Evolutionary conservation across 2,113 vertebrate genomes (phyloP).

Genomic region (Cephalopterus ornatus): DNA sequence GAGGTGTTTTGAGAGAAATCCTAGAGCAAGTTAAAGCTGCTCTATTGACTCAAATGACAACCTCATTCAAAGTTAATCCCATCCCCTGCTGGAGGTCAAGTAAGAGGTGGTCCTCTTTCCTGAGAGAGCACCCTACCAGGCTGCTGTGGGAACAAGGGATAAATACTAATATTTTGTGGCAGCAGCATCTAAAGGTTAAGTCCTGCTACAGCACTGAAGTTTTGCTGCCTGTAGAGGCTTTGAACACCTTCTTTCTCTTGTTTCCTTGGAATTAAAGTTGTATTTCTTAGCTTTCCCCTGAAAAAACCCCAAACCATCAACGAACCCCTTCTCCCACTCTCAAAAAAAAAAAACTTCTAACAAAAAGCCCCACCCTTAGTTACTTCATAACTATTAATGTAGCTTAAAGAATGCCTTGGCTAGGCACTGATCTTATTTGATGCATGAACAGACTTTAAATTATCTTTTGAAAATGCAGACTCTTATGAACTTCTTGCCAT

Average conservation of each 20-base stretch:
- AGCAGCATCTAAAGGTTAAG: not conserved
- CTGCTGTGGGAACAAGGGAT: not conserved
- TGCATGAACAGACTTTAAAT: not conserved
- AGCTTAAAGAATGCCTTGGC: not conserved
- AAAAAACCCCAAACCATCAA: not conserved
- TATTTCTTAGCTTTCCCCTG: not conserved
- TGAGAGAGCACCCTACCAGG: not conserved
- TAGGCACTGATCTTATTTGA: not conserved
- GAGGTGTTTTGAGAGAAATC: not conserved
- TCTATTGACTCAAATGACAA: not conserved
- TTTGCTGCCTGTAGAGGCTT: not conserved
- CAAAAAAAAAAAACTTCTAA: not conserved
- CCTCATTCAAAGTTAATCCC: not conserved
- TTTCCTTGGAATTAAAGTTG: not conserved
- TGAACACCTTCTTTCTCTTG: not conserved
- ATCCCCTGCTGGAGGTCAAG: not conserved
- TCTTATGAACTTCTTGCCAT: not conserved
- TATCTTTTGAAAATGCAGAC: not conserved
- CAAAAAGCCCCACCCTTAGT: not conserved
- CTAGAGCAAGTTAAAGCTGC: not conserved
- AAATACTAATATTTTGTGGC: not conserved
- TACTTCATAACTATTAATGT: not conserved
- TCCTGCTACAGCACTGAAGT: not conserved
- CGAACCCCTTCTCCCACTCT: not conserved
- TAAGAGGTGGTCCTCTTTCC: not conserved